Evolutionary conservation across 2,888 invertebrate species (phyloP).

Genomic region (Omphaloscelis lunosa): DNA sequence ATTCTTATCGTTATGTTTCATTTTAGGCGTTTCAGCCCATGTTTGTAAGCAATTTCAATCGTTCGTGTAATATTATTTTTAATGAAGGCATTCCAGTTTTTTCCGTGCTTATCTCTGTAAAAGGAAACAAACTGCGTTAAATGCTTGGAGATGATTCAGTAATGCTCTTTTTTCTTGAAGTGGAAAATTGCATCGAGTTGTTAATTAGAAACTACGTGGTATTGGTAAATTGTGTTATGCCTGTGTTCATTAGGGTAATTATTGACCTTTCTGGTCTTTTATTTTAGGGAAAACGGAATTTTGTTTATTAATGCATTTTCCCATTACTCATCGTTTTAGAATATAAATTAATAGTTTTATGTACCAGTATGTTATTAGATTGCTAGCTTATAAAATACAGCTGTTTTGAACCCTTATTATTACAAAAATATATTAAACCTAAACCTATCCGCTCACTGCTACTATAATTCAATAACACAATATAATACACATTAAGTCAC

Average conservation of each 20-base stretch:
- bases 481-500: not conserved
- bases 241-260: not conserved
- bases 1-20: constrained; percentile 82
- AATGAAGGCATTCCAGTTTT: constrained; percentile 48
- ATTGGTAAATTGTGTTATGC: not conserved
- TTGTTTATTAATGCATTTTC: not conserved
- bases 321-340: not conserved
- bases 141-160: constrained; percentile 9
- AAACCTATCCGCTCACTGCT: not conserved
- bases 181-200: not conserved
- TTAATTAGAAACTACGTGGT: not conserved
- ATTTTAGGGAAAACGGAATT: not conserved
- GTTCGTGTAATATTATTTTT: constrained; percentile 67
- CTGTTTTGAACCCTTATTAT: not conserved
- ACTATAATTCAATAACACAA: constrained; percentile 24
- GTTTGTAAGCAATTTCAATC: constrained; percentile 77
- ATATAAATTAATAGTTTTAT: not conserved
- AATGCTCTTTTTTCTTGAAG: constrained; percentile 12
- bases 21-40: constrained; percentile 81
- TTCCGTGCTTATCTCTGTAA: constrained; percentile 42
- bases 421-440: not conserved
- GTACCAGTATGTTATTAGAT: not conserved
- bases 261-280: not conserved
- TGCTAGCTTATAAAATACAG: not conserved
- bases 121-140: constrained; percentile 34